phyloP scores from a whole-genome alignment of 2,888 invertebrate genomes.

The Acrocyrtus sp. region DNA sequence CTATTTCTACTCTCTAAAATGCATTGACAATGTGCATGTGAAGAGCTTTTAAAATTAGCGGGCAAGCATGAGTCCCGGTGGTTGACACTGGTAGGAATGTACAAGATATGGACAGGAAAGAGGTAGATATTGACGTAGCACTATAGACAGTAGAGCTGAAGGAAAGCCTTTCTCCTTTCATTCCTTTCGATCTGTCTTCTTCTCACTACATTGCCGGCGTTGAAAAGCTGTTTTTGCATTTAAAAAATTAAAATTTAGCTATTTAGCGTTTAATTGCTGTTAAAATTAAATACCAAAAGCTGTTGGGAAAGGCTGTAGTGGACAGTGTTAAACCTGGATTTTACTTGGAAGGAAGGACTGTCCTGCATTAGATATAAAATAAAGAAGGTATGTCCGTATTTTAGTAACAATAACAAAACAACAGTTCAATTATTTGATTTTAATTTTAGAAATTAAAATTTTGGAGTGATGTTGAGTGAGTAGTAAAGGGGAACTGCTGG shows the following conservation, averaged over 20 bases:
- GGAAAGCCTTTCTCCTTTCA: too few relatives aligned
- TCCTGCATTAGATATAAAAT: background rate
- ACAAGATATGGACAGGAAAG: too few relatives aligned
- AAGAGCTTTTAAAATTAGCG: conserved; percentile 5
- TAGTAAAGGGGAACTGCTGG: background rate
- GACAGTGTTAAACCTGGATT: conserved; percentile 6
- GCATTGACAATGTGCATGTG: conserved; percentile 24
- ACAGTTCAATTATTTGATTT: background rate
- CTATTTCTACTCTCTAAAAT: too few relatives aligned
- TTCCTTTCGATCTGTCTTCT: too few relatives aligned
- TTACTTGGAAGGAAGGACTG: conserved; percentile 8
- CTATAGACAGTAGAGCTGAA: too few relatives aligned
- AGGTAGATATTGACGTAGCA: too few relatives aligned
- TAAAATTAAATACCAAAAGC: background rate
- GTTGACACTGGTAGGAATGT: too few relatives aligned
- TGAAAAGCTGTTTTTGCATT: conserved; percentile 13
- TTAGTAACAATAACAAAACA: background rate
- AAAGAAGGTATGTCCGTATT: too few relatives aligned
- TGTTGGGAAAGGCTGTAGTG: background rate
- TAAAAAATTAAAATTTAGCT: too few relatives aligned
- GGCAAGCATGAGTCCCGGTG: too few relatives aligned
- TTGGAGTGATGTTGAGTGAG: background rate
- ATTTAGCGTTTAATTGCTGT: too few relatives aligned
- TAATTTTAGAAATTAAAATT: background rate
- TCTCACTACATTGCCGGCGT: conserved; percentile 15